Percentiles rank a stretch among this genome's conserved stretches.
Conservation (phyloP, 2,888 invertebrate genomes). For the Nebria salina region DNA sequence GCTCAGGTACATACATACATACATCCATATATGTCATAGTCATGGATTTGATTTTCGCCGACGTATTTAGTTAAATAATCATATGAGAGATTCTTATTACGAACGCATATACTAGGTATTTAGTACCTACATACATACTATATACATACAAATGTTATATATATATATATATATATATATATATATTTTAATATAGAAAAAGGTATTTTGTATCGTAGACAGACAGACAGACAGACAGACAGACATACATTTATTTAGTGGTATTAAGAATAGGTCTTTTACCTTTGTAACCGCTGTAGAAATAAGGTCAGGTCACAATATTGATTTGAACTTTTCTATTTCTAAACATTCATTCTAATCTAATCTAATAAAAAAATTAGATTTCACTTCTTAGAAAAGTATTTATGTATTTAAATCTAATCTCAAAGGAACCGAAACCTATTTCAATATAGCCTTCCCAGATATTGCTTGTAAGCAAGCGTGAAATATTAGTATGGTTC, state of each 20-base stretch:
- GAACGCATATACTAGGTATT: too few relatives aligned
- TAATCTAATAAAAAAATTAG: not conserved
- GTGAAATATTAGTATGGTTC: too few relatives aligned
- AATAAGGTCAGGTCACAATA: constrained; percentile 25
- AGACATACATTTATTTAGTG: constrained; percentile 7
- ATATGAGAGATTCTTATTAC: too few relatives aligned
- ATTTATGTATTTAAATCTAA: constrained; percentile 17
- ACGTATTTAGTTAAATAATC: too few relatives aligned
- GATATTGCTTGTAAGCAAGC: too few relatives aligned
- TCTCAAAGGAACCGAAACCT: not conserved
- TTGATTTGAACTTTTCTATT: constrained; percentile 9
- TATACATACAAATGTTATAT: too few relatives aligned
- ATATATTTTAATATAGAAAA: too few relatives aligned
- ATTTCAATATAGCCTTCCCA: not conserved
- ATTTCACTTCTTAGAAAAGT: not conserved
- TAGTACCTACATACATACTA: too few relatives aligned
- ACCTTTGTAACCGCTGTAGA: constrained; percentile 11
- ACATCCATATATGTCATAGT: not conserved
- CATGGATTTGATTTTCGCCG: too few relatives aligned
- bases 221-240: not conserved
- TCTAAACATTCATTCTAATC: constrained; percentile 1
- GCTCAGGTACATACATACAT: constrained; percentile 71
- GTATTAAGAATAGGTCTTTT: not conserved
- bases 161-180: too few relatives aligned
- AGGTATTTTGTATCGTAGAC: not conserved